Base-by-base conservation (phyloP, 2,888 invertebrate genomes). In the Archaeoteleia sp. region DNA sequence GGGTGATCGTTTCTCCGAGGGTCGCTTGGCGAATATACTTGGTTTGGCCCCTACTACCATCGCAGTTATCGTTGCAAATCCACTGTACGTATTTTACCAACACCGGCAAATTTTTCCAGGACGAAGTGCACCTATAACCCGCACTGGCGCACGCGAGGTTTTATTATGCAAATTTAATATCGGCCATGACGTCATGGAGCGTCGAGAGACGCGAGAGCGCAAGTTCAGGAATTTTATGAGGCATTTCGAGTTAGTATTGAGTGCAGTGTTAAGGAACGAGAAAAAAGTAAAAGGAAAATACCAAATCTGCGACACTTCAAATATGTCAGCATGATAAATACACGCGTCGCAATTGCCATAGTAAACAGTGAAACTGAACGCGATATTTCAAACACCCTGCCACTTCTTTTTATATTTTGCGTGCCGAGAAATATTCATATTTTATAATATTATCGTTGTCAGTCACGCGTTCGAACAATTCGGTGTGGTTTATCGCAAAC, bases 141-240 rank as follows among this genome's bases (percentile, higher is more conserved):
- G 48, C 58, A 27, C 51, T 48, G 37, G 30, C 39, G 65, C 75
- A 76, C 78, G 75, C 77, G 74, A 79, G 73, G 77, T 78, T 80
- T 78, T 79, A 79, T 82, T 82, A 82, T 82, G 80, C 74, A 82
- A 81, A 82, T 82, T 79, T 79, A 76, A 80, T 79, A 77, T 68
- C 53, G 54, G 43, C 37, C 70, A 58, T 73, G 74, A 76, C 75
- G 74, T 76, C 74, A 74, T 68, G 70, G 42, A 35, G 40, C 39
- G 32, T n/a, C 45, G 46, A 37, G 30, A 15, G 43, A 48, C 29
- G 63, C 40, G 29, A 51, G 63, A 45, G 55, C 55, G 43, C 46
- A 51, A 57, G 25, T 49, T 49, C 40, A 45, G 46, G 48, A 48
- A 58, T 48, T 42, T 45, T 32, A 35, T 29, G 37, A 37, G 32